Conservation (phyloP, 2,888 invertebrate species). For the Protophormia terraenovae region DNA sequence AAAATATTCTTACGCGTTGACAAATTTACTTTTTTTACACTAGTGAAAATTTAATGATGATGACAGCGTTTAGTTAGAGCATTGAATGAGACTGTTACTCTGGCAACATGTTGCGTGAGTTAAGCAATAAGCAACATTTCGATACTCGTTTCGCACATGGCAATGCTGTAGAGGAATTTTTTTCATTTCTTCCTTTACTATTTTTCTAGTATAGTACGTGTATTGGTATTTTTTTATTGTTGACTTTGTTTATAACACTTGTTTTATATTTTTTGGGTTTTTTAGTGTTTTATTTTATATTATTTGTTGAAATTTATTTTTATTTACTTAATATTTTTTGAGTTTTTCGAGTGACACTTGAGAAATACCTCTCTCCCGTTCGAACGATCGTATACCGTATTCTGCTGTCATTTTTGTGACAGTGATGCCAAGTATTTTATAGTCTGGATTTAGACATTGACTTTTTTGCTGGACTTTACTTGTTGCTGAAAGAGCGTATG, state of each 20-base stretch:
- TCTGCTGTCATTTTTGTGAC: conserved; percentile 10
- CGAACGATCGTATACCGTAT: conserved; percentile 25
- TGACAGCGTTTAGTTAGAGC: conserved; percentile 69
- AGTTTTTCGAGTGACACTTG: neutral
- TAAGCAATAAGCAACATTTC: conserved; percentile 44
- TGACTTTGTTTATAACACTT: neutral
- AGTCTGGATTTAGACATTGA: neutral
- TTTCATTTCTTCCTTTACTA: conserved; percentile 43
- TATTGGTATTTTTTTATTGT: neutral
- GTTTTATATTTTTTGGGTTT: neutral
- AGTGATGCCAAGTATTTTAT: conserved; percentile 12
- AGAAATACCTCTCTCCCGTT: neutral
- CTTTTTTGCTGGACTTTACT: neutral
- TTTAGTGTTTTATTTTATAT: conserved; percentile 5
- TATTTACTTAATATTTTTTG: neutral
- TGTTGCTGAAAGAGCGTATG: too few species aligned
- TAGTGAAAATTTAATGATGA: conserved; percentile 62
- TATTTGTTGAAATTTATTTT: neutral
- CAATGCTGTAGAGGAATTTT: conserved; percentile 66
- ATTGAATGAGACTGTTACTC: conserved; percentile 60
- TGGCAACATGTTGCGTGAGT: conserved; percentile 61
- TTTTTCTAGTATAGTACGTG: neutral
- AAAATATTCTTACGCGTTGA: conserved; percentile 53
- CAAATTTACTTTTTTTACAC: conserved; percentile 46
- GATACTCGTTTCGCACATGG: conserved; percentile 64